Evolutionary conservation across 53 echinoderm and acorn worm species (phyloP), one percentile per base, ranked within the genome.

Genomic region (Crossaster papposus): DNA sequence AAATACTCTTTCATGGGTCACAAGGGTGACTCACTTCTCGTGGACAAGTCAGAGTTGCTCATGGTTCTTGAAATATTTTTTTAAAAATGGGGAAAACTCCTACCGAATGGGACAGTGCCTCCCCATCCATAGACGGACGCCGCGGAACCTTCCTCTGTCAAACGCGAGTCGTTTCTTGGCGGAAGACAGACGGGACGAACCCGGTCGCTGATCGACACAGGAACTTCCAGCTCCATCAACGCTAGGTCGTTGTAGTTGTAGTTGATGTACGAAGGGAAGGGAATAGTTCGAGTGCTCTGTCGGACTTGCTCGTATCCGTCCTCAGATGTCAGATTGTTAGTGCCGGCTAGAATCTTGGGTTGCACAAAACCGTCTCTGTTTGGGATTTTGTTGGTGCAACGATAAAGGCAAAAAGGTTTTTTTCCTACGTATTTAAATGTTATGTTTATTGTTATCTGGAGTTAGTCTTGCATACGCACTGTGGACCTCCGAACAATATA

Each of bases 231-330:
- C 44, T 87, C 76, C 13, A 87, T 14, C 62, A 87, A 37, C 4
- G 87, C 87, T 32, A 87, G 76, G 37, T 87, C 87, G 26, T 87
- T 87, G 24, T 55, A 30, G 63, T 87, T 87, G 37, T 58, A 87
- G 87, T 87, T 87, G 64, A 75, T 75, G 74, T 76, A 87, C 0
- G 30, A 23, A 26, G 87, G 87, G 35, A 75, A 87, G 2, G 28
- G 15, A 4, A 87, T 87, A 44, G 58, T 62, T 14, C 87, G 54
- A 63, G 62, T 87, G 62, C 30, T 44, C 64, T 87, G 87, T 0
- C 87, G 87, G 14, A 87, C 36, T 28, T 87, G 87, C 76, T 75
- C 76, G 36, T 58, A 87, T 11, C 87, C 87, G n/a, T 72, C 54
- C 17, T 55, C 36, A 2, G 58, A 31, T 3, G 87, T 87, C 36